Evolutionary conservation across 2,113 vertebrate species (phyloP).

Genomic region (Martes martes): DNA sequence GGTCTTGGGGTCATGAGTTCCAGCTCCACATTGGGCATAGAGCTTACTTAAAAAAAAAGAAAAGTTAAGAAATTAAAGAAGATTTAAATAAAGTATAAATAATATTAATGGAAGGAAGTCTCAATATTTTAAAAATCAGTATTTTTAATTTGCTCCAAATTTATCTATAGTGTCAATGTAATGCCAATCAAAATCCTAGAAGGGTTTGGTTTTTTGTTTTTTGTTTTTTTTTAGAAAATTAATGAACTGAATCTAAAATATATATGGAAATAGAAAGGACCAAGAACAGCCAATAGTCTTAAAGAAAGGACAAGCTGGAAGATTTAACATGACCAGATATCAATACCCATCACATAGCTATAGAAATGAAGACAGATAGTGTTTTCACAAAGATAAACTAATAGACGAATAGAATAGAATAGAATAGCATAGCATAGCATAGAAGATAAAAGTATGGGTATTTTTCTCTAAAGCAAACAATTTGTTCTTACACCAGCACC

Average conservation of each 20-base stretch:
- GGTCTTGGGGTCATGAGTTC: not conserved
- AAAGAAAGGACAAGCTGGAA: not conserved
- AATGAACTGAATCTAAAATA: not conserved
- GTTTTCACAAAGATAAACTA: not conserved
- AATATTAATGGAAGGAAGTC: not conserved
- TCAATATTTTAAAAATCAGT: slow-evolving; percentile 10
- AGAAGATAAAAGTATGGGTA: not conserved
- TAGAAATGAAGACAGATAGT: not conserved
- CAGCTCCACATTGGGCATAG: not conserved
- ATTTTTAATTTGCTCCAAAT: slow-evolving; percentile 8
- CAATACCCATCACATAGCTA: not conserved
- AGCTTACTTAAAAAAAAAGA: not conserved
- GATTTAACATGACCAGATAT: not conserved
- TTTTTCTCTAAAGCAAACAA: not conserved
- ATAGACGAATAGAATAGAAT: not conserved
- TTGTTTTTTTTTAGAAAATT: not conserved
- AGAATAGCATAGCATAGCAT: not conserved
- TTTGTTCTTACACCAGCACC: not conserved
- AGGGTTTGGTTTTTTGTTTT: not conserved
- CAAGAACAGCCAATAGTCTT: not conserved
- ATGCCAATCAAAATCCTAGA: not conserved
- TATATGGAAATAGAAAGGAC: not conserved
- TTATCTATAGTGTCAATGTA: not conserved
- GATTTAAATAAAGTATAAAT: not conserved
- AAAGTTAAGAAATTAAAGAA: not conserved